phyloP scores from a whole-genome alignment of 1,140 invertebrate species.

The Lepidurus arcticus region DNA sequence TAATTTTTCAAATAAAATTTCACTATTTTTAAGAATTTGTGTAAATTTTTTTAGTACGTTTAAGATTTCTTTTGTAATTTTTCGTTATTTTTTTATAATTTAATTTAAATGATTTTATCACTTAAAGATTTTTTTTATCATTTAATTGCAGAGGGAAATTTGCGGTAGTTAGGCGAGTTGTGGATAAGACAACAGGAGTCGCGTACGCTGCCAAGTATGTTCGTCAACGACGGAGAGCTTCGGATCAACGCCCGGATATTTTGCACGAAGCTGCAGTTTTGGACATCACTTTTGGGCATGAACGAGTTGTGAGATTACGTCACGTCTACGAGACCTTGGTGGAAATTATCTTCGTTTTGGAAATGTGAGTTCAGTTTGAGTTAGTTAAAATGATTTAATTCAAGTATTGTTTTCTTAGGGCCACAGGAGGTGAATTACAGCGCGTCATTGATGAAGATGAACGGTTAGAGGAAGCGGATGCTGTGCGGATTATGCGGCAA shows the following conservation, averaged over 20 bases:
- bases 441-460: constrained; percentile 83
- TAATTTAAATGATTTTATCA: too few relatives aligned
- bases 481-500: constrained; percentile 70
- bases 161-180: constrained; percentile 81
- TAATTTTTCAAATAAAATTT: too few relatives aligned
- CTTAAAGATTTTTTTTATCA: not conserved
- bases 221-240: constrained; percentile 72
- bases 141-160: constrained; percentile 80
- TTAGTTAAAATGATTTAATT: not conserved
- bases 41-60: not conserved
- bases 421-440: constrained; percentile 85
- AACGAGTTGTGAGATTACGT: constrained; percentile 75
- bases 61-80: not conserved
- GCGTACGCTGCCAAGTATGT: constrained; percentile 94
- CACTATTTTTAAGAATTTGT: too few relatives aligned
- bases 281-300: constrained; percentile 67
- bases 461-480: constrained; percentile 69
- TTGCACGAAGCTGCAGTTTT: constrained; percentile 86
- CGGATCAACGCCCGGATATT: constrained; percentile 74
- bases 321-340: constrained; percentile 75
- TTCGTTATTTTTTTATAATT: not conserved
- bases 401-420: constrained; percentile 49
- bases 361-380: constrained; percentile 60
- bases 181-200: constrained; percentile 71
- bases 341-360: constrained; percentile 80